Conservation (phyloP, 2,888 invertebrate species). For the Drosophila acutilabella region DNA sequence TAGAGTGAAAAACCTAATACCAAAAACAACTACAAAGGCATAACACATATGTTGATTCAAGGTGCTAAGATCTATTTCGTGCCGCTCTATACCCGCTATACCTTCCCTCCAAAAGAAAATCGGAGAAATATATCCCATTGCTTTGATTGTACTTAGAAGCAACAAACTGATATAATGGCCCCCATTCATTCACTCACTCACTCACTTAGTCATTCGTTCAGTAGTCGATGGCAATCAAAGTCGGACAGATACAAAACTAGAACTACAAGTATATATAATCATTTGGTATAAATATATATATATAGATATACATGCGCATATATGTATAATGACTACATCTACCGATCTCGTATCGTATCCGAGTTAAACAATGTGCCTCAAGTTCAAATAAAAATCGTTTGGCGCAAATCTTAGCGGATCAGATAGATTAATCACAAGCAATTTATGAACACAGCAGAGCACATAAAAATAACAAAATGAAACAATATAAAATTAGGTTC, state of each 20-base stretch:
- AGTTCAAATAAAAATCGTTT: conserved; percentile 79
- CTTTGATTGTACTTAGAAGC: conserved; percentile 58
- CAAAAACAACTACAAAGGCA: conserved; percentile 27
- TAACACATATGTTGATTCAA: conserved; percentile 33
- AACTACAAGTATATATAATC: conserved; percentile 8
- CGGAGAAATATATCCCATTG: conserved; percentile 19
- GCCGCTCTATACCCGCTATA: conserved; percentile 1
- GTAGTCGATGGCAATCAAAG: conserved; percentile 49
- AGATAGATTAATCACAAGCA: conserved; percentile 76
- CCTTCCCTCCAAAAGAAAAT: not conserved
- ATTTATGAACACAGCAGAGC: conserved; percentile 63
- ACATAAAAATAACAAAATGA: conserved; percentile 27
- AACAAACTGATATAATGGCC: conserved; percentile 48
- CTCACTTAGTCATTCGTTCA: not conserved
- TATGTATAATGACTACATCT: conserved; percentile 19
- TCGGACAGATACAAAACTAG: conserved; percentile 29
- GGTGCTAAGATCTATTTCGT: conserved; percentile 51
- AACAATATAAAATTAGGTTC: conserved; percentile 50
- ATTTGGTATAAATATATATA: conserved; percentile 5
- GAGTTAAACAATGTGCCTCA: conserved; percentile 57
- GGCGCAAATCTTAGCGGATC: conserved; percentile 59
- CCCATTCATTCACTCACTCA: not conserved
- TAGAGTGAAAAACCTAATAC: conserved; percentile 20
- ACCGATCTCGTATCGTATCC: conserved; percentile 14
- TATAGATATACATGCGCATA: conserved; percentile 7